Evolutionary conservation across 2,797 vertebrate species (phyloP).

Genomic region (Poecilia picta): DNA sequence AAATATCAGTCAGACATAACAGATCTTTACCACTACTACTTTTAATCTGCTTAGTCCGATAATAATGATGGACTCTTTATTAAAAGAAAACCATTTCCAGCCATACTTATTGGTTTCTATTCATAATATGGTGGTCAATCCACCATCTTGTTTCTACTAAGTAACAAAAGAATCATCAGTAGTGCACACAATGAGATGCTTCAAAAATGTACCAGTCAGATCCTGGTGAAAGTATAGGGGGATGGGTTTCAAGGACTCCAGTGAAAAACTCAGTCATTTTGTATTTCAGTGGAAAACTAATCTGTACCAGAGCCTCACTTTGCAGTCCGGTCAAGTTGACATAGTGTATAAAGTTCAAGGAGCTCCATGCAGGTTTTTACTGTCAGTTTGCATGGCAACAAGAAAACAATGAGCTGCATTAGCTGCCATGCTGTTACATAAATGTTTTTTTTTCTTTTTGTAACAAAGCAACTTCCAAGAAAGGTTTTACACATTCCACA

Average conservation of each 20-base stretch:
- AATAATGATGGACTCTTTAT: neutral
- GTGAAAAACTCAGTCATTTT: neutral
- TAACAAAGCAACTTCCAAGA: conserved; percentile 26
- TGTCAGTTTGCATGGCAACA: conserved; percentile 18
- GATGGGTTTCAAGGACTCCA: neutral
- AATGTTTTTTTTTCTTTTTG: neutral
- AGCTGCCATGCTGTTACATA: conserved; percentile 17
- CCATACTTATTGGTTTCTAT: neutral
- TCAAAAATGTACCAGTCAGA: neutral
- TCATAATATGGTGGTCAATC: neutral
- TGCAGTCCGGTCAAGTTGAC: neutral
- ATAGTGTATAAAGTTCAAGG: neutral
- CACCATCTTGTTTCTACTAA: neutral
- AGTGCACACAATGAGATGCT: neutral
- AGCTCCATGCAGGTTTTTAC: neutral
- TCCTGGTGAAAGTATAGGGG: neutral
- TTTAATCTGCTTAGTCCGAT: neutral
- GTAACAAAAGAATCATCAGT: too few species aligned
- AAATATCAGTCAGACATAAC: neutral
- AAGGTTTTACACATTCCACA: conserved; percentile 16
- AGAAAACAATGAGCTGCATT: conserved; percentile 8
- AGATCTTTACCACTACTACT: neutral
- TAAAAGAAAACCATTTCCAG: neutral
- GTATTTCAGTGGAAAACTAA: neutral
- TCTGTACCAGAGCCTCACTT: neutral